These are phyloP conservation scores for Calyptommatus sinebrachiatus DNA, from an alignment of 2,113 vertebrate genomes.

Conservation along the genomic window DNA sequence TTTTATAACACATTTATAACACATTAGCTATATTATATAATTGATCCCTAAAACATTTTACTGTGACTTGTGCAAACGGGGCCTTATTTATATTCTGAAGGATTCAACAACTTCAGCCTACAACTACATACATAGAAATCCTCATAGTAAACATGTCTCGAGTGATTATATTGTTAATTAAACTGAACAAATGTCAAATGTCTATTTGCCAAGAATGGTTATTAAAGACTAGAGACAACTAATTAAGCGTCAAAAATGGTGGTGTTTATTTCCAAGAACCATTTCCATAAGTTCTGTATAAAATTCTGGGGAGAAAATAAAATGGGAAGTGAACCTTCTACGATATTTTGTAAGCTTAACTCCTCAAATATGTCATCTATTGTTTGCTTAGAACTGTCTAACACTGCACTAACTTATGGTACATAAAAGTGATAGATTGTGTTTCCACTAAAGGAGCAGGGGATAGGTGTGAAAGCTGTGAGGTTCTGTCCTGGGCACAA, in stretches of 20 bases:
- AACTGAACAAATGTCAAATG: neutral
- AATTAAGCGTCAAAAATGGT: neutral
- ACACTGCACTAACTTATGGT: slow-evolving; percentile 12
- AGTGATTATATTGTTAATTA: slow-evolving; percentile 15
- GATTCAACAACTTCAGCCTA: neutral
- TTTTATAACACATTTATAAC: too few species aligned
- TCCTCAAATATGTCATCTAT: neutral
- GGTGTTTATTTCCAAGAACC: neutral
- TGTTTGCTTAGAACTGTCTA: neutral
- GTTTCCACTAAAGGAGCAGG: too few species aligned
- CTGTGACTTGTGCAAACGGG: neutral
- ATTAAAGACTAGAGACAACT: neutral
- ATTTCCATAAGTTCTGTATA: neutral
- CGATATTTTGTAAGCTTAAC: neutral
- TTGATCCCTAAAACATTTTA: too few species aligned
- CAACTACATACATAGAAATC: neutral
- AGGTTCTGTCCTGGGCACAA: too few species aligned
- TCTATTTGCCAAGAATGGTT: neutral
- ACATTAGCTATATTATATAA: too few species aligned
- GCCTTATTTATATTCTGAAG: neutral
- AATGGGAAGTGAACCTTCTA: neutral
- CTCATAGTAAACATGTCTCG: neutral
- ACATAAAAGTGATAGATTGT: slow-evolving; percentile 27
- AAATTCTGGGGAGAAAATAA: neutral
- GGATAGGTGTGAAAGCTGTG: too few species aligned